These are phyloP conservation scores for Lepeophtheirus nordmannii DNA, from an alignment of 2,888 invertebrate genomes.

Conservation along the genomic window DNA sequence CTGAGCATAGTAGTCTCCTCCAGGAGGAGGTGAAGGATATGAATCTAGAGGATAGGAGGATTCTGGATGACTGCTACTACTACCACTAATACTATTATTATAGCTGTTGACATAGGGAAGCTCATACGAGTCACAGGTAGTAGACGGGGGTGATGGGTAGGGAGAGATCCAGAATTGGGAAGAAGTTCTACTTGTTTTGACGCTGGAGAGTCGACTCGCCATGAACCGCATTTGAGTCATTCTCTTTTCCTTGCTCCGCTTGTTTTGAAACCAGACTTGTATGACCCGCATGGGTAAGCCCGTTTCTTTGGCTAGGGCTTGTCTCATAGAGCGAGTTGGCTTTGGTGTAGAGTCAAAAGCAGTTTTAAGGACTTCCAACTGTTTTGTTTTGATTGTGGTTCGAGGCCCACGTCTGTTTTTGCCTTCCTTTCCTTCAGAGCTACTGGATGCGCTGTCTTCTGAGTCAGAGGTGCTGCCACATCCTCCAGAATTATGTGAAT, in stretches of 20 bases:
- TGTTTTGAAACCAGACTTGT: conserved; percentile 99
- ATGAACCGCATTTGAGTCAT: conserved; percentile 94
- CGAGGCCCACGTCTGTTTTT: conserved; percentile 72
- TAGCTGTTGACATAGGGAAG: neutral
- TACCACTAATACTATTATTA: no score
- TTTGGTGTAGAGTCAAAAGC: conserved; percentile 98
- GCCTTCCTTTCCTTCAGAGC: conserved; percentile 66
- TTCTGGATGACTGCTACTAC: neutral
- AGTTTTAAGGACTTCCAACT: conserved; percentile 91
- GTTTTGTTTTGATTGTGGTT: conserved; percentile 98
- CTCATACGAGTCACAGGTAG: neutral
- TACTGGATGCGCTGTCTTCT: conserved; percentile 40
- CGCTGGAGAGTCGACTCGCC: conserved; percentile 46
- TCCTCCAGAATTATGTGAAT: neutral
- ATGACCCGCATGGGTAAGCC: conserved; percentile 99
- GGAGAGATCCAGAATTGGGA: neutral
- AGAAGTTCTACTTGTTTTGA: neutral
- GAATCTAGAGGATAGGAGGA: neutral
- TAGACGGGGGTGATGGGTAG: neutral
- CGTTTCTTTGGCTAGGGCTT: conserved; percentile 96
- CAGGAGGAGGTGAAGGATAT: neutral
- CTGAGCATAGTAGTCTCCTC: neutral
- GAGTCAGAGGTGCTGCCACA: neutral
- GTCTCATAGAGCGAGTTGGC: conserved; percentile 97
- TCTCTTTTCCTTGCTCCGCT: conserved; percentile 92